Evolutionary conservation across 2,797 vertebrate genomes (phyloP).

Genomic region (Hafferia zeledoni): DNA sequence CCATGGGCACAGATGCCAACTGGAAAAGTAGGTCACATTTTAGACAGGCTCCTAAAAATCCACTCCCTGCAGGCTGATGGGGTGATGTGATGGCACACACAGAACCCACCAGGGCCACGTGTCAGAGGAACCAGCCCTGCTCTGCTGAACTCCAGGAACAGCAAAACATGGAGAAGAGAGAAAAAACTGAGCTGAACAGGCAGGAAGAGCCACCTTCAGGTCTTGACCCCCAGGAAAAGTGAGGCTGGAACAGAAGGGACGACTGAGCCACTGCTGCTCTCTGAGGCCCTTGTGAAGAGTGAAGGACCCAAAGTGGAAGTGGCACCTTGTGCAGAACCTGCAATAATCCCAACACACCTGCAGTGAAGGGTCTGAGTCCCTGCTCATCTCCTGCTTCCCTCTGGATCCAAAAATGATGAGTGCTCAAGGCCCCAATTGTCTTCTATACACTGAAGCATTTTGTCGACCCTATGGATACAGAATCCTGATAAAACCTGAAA

Average conservation of each 20-base stretch:
- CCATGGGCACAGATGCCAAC: conserved; percentile 16
- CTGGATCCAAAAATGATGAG: not conserved
- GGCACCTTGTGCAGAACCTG: not conserved
- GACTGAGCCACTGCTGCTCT: not conserved
- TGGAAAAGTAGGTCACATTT: conserved; percentile 34
- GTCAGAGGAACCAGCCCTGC: not conserved
- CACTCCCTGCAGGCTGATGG: conserved; percentile 1
- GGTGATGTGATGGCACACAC: not conserved
- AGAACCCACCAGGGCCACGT: not conserved
- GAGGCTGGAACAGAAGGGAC: not conserved
- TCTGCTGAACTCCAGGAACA: not conserved
- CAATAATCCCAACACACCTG: not conserved
- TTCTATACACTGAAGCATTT: not conserved
- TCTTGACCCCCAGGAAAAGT: not conserved
- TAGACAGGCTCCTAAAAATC: conserved; percentile 33
- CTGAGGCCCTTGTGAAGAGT: not conserved
- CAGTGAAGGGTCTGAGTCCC: not conserved
- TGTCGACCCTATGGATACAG: not conserved
- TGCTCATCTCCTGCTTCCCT: not conserved
- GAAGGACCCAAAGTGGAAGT: not conserved
- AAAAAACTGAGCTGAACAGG: not conserved
- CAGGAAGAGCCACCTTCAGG: not conserved
- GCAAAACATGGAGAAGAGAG: not conserved
- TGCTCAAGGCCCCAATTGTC: not conserved
- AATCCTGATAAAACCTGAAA: conserved; percentile 8